Evolutionary conservation across 2,888 invertebrate species (phyloP).

Genomic region (Sphaerophoria rueppellii): DNA sequence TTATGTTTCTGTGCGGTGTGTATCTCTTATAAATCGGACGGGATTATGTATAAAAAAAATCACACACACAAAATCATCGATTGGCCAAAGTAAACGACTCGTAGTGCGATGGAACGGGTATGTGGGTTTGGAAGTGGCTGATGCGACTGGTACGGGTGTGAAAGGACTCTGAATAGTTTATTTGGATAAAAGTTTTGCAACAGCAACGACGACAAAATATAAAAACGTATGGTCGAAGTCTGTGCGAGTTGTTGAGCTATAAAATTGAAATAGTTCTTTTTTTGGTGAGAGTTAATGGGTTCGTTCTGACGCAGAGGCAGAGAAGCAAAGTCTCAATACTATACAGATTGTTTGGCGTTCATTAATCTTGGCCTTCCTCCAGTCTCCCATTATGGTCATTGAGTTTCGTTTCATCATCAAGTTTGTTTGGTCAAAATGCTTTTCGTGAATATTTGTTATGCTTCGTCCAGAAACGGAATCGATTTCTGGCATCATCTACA

Average conservation of each 20-base stretch:
- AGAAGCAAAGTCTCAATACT: constrained; percentile 32
- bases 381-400: background rate
- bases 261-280: constrained; percentile 62
- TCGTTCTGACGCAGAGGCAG: constrained; percentile 8
- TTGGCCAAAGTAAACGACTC: constrained; percentile 21
- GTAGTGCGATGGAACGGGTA: background rate
- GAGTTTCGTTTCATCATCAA: constrained; percentile 51
- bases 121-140: background rate
- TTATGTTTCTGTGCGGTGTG: constrained; percentile 52
- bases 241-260: constrained; percentile 61
- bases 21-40: constrained; percentile 39
- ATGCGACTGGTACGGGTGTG: background rate
- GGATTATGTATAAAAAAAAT: constrained; percentile 28
- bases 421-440: constrained; percentile 21
- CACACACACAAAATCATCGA: constrained; percentile 39
- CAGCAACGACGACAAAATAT: background rate
- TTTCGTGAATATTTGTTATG: background rate
- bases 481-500: constrained; percentile 6
- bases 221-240: constrained; percentile 36
- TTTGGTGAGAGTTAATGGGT: constrained; percentile 43
- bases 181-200: constrained; percentile 36
- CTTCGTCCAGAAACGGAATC: background rate
- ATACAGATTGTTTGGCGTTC: constrained; percentile 42
- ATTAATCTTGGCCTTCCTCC: constrained; percentile 44
- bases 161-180: constrained; percentile 8